Percentiles rank a stretch among this genome's conserved stretches.
phyloP scores from a whole-genome alignment of 2,113 vertebrate genomes.

The Psittacus erithacus region DNA sequence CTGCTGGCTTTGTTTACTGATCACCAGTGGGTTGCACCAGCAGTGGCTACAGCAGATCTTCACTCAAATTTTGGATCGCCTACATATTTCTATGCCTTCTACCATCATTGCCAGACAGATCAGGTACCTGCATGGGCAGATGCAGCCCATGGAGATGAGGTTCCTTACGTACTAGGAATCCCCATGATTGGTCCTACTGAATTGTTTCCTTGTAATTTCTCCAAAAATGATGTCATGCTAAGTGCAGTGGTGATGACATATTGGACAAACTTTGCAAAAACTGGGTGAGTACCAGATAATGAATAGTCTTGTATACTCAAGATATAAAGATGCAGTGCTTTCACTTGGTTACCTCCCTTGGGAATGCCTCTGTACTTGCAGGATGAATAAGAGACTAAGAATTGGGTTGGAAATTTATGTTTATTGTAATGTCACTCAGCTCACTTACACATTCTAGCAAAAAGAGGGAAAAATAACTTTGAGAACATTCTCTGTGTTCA shows the following conservation, averaged over 20 bases:
- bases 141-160: conserved; percentile 95
- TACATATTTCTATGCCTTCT: conserved; percentile 98
- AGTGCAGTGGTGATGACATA: conserved; percentile 99
- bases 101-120: conserved; percentile 99
- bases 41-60: conserved; percentile 97
- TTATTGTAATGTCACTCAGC: background rate
- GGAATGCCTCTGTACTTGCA: background rate
- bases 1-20: conserved; percentile 95
- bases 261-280: conserved; percentile 99
- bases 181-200: conserved; percentile 98
- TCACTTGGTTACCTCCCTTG: background rate
- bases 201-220: conserved; percentile 99
- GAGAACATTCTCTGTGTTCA: fast-evolving
- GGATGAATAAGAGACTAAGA: background rate
- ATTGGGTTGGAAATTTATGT: background rate
- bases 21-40: conserved; percentile 98
- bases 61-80: conserved; percentile 98
- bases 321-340: background rate
- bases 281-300: conserved; percentile 83
- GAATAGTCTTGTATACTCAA: background rate
- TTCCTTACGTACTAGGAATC: conserved; percentile 95
- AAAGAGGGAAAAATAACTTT: background rate
- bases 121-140: conserved; percentile 98
- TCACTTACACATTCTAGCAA: background rate
- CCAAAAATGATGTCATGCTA: conserved; percentile 99